Base-by-base conservation (phyloP, 2,113 vertebrate genomes). In the Leptobrachium ailaonicum region DNA sequence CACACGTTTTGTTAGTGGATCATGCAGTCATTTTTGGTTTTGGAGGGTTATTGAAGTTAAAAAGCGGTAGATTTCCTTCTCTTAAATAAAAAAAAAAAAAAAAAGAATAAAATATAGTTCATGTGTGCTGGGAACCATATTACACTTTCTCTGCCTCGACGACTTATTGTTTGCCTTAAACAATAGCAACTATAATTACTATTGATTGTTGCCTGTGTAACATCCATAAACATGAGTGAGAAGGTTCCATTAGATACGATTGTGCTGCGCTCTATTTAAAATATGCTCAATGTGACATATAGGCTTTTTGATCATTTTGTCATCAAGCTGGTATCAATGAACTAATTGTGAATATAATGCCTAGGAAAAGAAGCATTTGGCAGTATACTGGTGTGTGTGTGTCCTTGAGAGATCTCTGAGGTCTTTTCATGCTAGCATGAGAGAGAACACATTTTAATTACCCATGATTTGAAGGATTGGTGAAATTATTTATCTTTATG, bases 161-260 rank as follows among this genome's bases (percentile, higher is more conserved):
- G 50, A 3, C 44, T 12, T 71, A 63, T 71, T 78, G 54, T 67
- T 64, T 64, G 62, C n/a, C 62, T 63, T 50, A 71, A 56, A 63
- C 56, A 62, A 71, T 63, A 71, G 45, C 66, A 71, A 71, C 69
- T 78, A 71, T 78, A 70, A 78, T 78, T 78, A 71, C 54, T 78
- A 78, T 78, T 78, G 76, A 78, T 78, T 53, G 2, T 41, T 45
- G 71, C 32, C 20, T 42, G 47, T 78, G 76, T 70, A 70, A 78
- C 32, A 78, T 56, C 67, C 47, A 13, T 77, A 69, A 54, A 77
- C 66, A 77, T 77, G 66, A 77, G 47, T 56, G 68, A 44, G 67
- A 45, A 66, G 75, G 41, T 44, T 69, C 41, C 44, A 54, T 70
- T 56, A 13, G 7, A 13, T 58, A 60, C 69, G 66, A 66, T 45